A percentile compares a stretch with the other conserved stretches of the same genome.
These are phyloP conservation scores for Leptinotarsa peninsularis DNA, from an alignment of 2,888 invertebrate genomes.

Conservation along the genomic window DNA sequence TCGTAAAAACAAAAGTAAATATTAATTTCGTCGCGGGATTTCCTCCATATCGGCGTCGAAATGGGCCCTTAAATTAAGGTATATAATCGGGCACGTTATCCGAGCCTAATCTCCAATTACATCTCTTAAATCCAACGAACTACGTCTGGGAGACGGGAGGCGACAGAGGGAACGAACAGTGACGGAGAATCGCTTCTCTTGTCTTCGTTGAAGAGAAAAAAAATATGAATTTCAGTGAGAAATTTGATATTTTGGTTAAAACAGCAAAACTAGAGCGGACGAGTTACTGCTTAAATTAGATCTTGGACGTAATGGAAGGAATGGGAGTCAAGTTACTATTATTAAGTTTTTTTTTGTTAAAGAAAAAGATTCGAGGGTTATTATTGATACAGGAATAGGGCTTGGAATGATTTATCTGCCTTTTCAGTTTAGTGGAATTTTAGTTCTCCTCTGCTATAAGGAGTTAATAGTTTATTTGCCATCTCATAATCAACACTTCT, in stretches of 20 bases:
- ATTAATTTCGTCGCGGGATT: conserved; percentile 49
- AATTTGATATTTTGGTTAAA: not conserved
- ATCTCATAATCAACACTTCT: no score
- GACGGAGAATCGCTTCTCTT: conserved; percentile 1
- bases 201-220: not conserved
- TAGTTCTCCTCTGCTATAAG: no score
- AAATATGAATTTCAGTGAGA: not conserved
- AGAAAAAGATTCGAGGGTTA: no score
- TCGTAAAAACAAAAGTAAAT: conserved; percentile 52
- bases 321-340: not conserved
- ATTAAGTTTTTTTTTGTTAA: no score
- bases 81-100: conserved; percentile 57
- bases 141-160: conserved; percentile 22
- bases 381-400: no score
- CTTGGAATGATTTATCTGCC: no score
- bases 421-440: no score
- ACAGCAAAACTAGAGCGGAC: not conserved
- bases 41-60: conserved; percentile 43
- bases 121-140: conserved; percentile 53
- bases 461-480: no score
- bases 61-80: conserved; percentile 53
- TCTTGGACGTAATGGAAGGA: not conserved
- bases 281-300: not conserved
- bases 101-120: conserved; percentile 59
- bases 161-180: not conserved